A percentile compares a stretch with the other conserved stretches of the same genome.
These are phyloP conservation scores for Anabacerthia variegaticeps DNA, from an alignment of 2,797 vertebrate genomes.

Conservation along the genomic window DNA sequence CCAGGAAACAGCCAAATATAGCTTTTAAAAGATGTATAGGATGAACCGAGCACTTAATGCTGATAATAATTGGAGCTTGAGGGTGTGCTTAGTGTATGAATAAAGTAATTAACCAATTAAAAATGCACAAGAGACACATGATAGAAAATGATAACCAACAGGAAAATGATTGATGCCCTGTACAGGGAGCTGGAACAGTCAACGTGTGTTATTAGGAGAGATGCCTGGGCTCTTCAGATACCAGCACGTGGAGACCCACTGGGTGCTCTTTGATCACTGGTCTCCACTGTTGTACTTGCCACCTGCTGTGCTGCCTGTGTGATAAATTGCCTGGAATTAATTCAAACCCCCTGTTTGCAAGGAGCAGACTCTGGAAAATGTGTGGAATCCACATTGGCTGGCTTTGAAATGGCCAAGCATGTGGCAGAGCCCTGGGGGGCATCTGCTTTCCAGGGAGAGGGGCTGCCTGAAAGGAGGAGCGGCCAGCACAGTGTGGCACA, in stretches of 20 bases:
- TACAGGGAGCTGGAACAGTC: neutral
- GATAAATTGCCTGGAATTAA: slow-evolving; percentile 38
- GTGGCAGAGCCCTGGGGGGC: neutral
- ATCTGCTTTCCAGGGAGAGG: neutral
- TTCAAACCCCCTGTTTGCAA: neutral
- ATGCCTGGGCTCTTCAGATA: slow-evolving; percentile 1
- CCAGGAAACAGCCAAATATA: slow-evolving; percentile 19
- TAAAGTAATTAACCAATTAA: slow-evolving; percentile 71
- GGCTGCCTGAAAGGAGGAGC: neutral
- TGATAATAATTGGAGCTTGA: slow-evolving; percentile 59
- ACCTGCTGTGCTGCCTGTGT: slow-evolving; percentile 22
- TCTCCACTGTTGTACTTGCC: neutral
- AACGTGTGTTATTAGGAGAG: neutral
- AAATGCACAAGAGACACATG: slow-evolving; percentile 59
- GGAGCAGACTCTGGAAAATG: neutral
- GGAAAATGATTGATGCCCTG: slow-evolving; percentile 60
- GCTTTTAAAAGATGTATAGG: slow-evolving; percentile 22
- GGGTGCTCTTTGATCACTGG: neutral
- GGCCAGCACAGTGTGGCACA: neutral
- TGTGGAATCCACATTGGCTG: neutral
- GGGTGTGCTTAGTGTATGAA: slow-evolving; percentile 58
- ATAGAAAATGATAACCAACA: slow-evolving; percentile 59
- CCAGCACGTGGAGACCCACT: neutral
- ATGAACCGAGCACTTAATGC: slow-evolving; percentile 26
- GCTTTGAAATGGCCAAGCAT: neutral